These are phyloP conservation scores for Solea solea DNA, from an alignment of 2,113 vertebrate species.

Conservation along the genomic window DNA sequence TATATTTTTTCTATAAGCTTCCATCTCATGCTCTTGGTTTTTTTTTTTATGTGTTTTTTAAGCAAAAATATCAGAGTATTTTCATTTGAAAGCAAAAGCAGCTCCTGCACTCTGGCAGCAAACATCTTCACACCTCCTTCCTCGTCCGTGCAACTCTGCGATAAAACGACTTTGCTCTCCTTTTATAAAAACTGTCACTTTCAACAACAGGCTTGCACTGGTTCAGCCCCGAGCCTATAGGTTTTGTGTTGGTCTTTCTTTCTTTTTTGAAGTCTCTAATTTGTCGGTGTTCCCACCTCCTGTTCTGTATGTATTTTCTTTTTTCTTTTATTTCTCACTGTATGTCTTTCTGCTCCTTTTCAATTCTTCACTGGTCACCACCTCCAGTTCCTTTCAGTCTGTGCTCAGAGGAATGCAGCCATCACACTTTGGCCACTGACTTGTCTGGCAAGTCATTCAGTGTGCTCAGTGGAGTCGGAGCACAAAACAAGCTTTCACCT, in stretches of 20 bases:
- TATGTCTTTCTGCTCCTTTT: slow-evolving; percentile 39
- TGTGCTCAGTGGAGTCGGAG: slow-evolving; percentile 28
- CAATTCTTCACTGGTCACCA: slow-evolving; percentile 28
- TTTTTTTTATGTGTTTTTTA: slow-evolving; percentile 29
- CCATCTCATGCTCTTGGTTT: slow-evolving; percentile 12
- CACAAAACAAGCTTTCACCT: slow-evolving; percentile 38
- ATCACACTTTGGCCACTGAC: slow-evolving; percentile 32
- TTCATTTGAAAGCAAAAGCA: slow-evolving; percentile 40
- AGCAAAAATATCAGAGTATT: slow-evolving; percentile 36
- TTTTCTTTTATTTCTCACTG: slow-evolving; percentile 18
- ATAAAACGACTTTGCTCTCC: slow-evolving; percentile 57
- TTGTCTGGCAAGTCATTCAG: slow-evolving; percentile 32
- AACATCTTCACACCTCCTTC: slow-evolving; percentile 45
- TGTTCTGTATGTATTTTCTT: slow-evolving; percentile 37
- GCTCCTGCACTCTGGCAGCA: slow-evolving; percentile 36
- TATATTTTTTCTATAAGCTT: slow-evolving; percentile 15
- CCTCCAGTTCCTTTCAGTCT: slow-evolving; percentile 1
- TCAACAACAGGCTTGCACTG: slow-evolving; percentile 56
- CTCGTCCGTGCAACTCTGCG: slow-evolving; percentile 42
- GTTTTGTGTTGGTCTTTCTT: slow-evolving; percentile 62
- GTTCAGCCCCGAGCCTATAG: slow-evolving; percentile 50
- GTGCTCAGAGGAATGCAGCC: slow-evolving; percentile 31
- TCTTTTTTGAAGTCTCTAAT: slow-evolving; percentile 53
- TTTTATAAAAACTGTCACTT: slow-evolving; percentile 54
- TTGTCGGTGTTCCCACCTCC: slow-evolving; percentile 50